phyloP scores from a whole-genome alignment of 2,113 vertebrate species.

The Aplodontia rufa region DNA sequence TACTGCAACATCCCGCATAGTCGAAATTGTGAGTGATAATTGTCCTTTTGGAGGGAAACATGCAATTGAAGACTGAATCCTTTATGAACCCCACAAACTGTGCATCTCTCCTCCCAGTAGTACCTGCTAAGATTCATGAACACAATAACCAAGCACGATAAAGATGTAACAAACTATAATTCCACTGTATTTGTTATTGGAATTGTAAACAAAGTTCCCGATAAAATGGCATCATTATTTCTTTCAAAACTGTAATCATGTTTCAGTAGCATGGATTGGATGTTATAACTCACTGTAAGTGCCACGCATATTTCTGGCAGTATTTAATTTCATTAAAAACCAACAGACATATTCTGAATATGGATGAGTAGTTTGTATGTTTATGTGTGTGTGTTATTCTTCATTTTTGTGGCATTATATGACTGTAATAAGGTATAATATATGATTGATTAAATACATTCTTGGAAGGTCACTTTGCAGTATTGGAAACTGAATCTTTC shows the following conservation, averaged over 20 bases:
- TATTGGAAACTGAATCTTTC: neutral
- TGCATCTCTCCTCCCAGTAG: slow-evolving; percentile 38
- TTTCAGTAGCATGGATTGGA: slow-evolving; percentile 27
- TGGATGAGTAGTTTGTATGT: neutral
- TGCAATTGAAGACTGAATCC: slow-evolving; percentile 34
- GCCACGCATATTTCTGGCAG: slow-evolving; percentile 46
- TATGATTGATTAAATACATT: neutral
- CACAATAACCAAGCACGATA: slow-evolving; percentile 66
- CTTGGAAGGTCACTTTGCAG: neutral
- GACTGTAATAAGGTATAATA: neutral
- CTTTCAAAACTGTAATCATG: slow-evolving; percentile 48
- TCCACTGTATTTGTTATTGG: slow-evolving; percentile 75
- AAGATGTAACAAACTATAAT: slow-evolving; percentile 62
- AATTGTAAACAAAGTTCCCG: slow-evolving; percentile 73
- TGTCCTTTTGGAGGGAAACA: neutral
- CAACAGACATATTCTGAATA: neutral
- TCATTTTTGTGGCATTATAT: neutral
- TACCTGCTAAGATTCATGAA: slow-evolving; percentile 64
- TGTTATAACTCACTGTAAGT: slow-evolving; percentile 34
- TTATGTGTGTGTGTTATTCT: neutral
- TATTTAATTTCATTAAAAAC: slow-evolving; percentile 28
- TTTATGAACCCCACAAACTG: slow-evolving; percentile 57
- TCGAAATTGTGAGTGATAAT: neutral
- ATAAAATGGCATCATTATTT: slow-evolving; percentile 64
- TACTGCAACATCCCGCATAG: neutral